Evolutionary conservation across 2,888 invertebrate species (phyloP).

Genomic region (Drosophila atroscutellata): DNA sequence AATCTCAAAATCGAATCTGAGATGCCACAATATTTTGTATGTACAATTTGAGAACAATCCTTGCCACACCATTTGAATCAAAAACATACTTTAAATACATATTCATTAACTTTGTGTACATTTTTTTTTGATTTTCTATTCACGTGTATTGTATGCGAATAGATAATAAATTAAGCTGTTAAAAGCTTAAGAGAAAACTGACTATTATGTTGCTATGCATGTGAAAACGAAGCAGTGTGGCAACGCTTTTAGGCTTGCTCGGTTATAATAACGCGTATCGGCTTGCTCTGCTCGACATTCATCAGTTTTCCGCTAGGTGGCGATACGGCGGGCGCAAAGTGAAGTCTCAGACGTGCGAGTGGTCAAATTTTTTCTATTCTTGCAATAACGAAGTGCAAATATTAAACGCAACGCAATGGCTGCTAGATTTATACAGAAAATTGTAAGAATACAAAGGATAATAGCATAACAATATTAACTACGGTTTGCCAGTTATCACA

Average conservation of each 20-base stretch:
- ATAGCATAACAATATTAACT: constrained; percentile 28
- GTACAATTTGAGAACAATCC: background rate
- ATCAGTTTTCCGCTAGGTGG: constrained; percentile 76
- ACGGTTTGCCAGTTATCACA: constrained; percentile 30
- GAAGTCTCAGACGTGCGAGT: constrained; percentile 66
- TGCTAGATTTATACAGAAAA: constrained; percentile 84
- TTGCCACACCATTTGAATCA: constrained; percentile 10
- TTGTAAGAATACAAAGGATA: constrained; percentile 81
- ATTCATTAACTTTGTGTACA: too few relatives aligned
- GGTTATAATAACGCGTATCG: constrained; percentile 52
- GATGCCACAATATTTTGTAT: background rate
- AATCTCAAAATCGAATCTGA: background rate
- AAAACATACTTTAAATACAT: background rate
- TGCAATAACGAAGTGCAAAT: constrained; percentile 72
- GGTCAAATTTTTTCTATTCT: constrained; percentile 65
- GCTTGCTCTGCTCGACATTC: constrained; percentile 37
- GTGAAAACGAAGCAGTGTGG: constrained; percentile 12
- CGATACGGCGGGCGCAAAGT: constrained; percentile 75
- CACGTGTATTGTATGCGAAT: background rate
- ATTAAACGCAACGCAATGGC: constrained; percentile 79
- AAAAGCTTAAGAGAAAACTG: background rate
- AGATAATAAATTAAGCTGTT: background rate
- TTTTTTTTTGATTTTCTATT: background rate
- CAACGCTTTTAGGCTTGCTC: constrained; percentile 27
- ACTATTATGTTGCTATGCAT: background rate